These are phyloP conservation scores for Zapornia atra DNA, from an alignment of 2,113 vertebrate genomes.

Conservation along the genomic window DNA sequence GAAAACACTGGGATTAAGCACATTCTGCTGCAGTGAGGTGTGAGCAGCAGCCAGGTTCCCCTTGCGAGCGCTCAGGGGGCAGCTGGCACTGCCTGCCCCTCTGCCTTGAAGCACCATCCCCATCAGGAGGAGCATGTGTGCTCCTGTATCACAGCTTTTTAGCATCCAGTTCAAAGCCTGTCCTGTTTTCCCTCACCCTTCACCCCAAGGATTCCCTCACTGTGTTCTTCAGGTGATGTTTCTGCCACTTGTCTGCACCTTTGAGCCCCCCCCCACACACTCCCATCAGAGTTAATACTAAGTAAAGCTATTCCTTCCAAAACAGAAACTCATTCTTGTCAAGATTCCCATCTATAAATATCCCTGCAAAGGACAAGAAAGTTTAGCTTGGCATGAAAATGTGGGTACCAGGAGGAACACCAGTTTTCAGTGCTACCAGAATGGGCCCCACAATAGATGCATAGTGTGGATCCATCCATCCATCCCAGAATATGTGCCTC, in stretches of 20 bases:
- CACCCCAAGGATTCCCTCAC: neutral
- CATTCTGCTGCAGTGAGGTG: neutral
- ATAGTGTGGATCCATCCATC: neutral
- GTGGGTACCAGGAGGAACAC: conserved; percentile 60
- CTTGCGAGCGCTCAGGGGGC: neutral
- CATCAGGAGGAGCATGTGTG: neutral
- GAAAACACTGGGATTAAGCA: neutral
- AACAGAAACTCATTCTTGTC: conserved; percentile 72
- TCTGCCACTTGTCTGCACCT: conserved; percentile 38
- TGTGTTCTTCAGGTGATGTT: neutral
- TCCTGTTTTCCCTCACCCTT: neutral
- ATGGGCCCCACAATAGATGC: neutral
- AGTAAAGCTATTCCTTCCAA: conserved; percentile 61
- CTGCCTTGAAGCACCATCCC: neutral
- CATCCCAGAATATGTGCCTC: neutral
- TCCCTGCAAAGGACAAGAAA: conserved; percentile 66
- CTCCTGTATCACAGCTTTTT: neutral
- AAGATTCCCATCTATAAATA: conserved; percentile 80
- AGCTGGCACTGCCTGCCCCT: neutral
- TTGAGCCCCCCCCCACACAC: neutral
- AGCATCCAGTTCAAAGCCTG: neutral
- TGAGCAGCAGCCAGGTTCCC: neutral
- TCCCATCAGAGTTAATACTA: neutral
- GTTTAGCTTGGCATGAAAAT: conserved; percentile 72
- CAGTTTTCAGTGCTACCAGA: conserved; percentile 60